Conservation (phyloP, 2,113 vertebrate species). For the Oncorhynchus kisutch region DNA sequence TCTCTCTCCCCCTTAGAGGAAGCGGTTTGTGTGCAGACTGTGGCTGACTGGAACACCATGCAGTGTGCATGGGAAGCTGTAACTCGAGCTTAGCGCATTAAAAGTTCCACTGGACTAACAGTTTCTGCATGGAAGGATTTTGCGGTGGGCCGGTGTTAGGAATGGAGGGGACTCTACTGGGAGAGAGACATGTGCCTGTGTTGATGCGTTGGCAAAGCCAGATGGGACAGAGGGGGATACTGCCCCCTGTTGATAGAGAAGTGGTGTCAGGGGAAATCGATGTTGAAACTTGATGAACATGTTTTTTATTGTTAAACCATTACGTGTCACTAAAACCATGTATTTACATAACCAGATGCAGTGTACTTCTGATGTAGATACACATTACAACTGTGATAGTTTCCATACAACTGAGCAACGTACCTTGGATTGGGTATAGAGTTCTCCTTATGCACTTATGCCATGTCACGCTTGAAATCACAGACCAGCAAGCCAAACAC, state of each 20-base stretch:
- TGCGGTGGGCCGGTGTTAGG: slow-evolving; percentile 46
- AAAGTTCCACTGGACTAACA: slow-evolving; percentile 77
- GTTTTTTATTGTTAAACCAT: too few species aligned
- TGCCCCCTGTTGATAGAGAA: slow-evolving; percentile 39
- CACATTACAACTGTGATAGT: too few species aligned
- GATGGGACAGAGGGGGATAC: slow-evolving; percentile 21
- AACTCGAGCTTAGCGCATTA: slow-evolving; percentile 69
- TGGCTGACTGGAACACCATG: slow-evolving; percentile 59
- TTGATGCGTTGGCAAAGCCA: not conserved
- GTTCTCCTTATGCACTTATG: not conserved
- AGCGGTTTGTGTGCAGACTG: slow-evolving; percentile 73
- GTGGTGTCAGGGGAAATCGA: not conserved
- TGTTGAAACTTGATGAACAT: not conserved
- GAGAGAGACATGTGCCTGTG: slow-evolving; percentile 10
- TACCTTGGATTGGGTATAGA: not conserved
- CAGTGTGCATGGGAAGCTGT: slow-evolving; percentile 58
- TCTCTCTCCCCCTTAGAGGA: slow-evolving; percentile 49
- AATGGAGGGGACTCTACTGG: slow-evolving; percentile 3
- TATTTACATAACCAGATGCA: not conserved
- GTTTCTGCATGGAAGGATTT: slow-evolving; percentile 66
- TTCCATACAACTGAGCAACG: too few species aligned
- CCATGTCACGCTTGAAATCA: not conserved
- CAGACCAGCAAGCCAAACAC: not conserved
- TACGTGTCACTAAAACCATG: too few species aligned
- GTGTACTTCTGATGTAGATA: not conserved